Conservation (phyloP, 2,888 invertebrate species). For the Trissoscelio sp. region DNA sequence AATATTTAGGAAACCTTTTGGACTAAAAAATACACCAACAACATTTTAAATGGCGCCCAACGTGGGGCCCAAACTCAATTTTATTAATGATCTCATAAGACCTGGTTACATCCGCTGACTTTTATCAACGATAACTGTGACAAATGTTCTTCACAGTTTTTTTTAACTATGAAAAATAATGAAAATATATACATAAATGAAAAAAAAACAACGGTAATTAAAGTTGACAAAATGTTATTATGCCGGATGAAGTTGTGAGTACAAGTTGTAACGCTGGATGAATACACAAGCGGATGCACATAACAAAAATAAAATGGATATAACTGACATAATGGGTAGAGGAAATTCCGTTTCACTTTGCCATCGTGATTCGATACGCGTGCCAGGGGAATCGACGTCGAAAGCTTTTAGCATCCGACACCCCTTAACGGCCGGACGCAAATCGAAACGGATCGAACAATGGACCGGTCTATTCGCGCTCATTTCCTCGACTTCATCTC, state of each 20-base stretch:
- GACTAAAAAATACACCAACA: too few species aligned
- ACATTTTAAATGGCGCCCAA: too few species aligned
- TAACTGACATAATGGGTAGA: slow-evolving; percentile 62
- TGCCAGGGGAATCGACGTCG: slow-evolving; percentile 68
- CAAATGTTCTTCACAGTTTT: neutral
- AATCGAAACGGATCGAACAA: slow-evolving; percentile 75
- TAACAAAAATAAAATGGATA: slow-evolving; percentile 63
- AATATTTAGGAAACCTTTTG: too few species aligned
- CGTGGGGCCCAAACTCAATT: too few species aligned
- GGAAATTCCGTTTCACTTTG: slow-evolving; percentile 62
- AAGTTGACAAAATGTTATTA: slow-evolving; percentile 44
- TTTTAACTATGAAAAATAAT: slow-evolving; percentile 7
- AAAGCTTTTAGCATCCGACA: slow-evolving; percentile 71
- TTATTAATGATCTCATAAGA: too few species aligned
- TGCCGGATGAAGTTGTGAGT: slow-evolving; percentile 17
- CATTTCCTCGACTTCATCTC: slow-evolving; percentile 68
- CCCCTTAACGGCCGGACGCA: slow-evolving; percentile 70
- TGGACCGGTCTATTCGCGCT: slow-evolving; percentile 70
- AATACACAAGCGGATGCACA: slow-evolving; percentile 45
- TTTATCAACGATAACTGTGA: too few species aligned
- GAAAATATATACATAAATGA: too few species aligned
- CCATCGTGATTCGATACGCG: slow-evolving; percentile 70
- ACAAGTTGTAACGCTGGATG: slow-evolving; percentile 28
- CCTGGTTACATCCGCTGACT: too few species aligned
- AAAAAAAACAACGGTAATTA: neutral